phyloP scores from a whole-genome alignment of 2,797 vertebrate species.

The Huso huso region DNA sequence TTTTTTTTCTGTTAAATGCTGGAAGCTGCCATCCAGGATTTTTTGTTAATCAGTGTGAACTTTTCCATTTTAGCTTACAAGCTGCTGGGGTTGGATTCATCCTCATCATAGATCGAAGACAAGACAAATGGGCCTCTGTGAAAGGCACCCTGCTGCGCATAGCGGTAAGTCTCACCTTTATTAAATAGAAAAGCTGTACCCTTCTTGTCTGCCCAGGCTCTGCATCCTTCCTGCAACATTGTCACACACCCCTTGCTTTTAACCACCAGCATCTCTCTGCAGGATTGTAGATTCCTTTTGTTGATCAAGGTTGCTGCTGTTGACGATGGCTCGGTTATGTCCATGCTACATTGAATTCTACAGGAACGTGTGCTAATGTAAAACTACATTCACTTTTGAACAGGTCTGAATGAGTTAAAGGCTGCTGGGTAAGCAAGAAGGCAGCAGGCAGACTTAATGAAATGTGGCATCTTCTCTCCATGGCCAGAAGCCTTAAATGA shows the following conservation, averaged over 20 bases:
- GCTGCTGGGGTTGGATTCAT: conserved; percentile 91
- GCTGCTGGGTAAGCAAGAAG: background rate
- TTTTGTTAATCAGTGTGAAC: conserved; percentile 17
- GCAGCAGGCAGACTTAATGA: background rate
- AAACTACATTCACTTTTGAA: background rate
- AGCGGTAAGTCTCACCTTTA: conserved; percentile 67
- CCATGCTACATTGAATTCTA: no score
- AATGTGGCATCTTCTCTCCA: background rate
- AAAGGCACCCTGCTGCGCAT: conserved; percentile 93
- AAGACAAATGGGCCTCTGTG: conserved; percentile 95
- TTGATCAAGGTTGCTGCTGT: no score
- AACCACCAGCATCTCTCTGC: background rate
- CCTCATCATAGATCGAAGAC: conserved; percentile 90
- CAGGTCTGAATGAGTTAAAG: background rate
- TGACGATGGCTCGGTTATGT: no score
- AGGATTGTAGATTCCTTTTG: background rate
- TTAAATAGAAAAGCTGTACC: background rate
- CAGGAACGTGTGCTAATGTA: no score
- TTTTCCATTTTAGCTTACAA: conserved; percentile 68
- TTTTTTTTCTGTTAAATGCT: no score
- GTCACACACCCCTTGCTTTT: background rate
- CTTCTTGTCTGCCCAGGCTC: background rate
- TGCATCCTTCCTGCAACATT: background rate
- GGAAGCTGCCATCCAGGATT: conserved; percentile 13
- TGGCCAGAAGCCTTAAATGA: background rate